These are phyloP conservation scores for Eilema caniola DNA, from an alignment of 2,888 invertebrate genomes.

Conservation along the genomic window DNA sequence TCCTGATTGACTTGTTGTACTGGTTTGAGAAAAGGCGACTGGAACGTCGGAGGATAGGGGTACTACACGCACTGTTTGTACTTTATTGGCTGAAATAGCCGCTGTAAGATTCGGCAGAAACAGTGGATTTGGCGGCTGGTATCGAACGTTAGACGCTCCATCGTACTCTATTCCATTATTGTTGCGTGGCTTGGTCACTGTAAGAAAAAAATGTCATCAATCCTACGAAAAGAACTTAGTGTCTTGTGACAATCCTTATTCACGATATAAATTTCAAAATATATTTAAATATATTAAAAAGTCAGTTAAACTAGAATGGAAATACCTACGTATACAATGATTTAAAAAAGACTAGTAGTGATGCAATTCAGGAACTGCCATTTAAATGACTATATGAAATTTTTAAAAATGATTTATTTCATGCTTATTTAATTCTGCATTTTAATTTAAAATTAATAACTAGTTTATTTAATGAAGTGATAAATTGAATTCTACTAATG, in stretches of 20 bases:
- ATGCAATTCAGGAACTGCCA: too few species aligned
- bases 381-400: too few species aligned
- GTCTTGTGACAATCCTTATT: neutral
- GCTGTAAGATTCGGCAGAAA: neutral
- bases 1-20: neutral
- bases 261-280: neutral
- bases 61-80: neutral
- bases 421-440: too few species aligned
- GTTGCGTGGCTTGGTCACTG: conserved; percentile 24
- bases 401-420: too few species aligned
- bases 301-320: too few species aligned
- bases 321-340: too few species aligned
- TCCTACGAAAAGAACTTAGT: neutral
- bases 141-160: conserved; percentile 50
- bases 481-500: too few species aligned
- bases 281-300: too few species aligned
- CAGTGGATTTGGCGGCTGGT: conserved; percentile 26
- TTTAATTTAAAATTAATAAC: too few species aligned
- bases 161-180: conserved; percentile 38
- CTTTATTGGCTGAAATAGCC: neutral
- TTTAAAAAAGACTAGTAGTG: too few species aligned
- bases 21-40: neutral
- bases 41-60: neutral
- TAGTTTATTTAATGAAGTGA: too few species aligned
- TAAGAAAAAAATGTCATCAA: conserved; percentile 18